Percentiles rank a stretch among this genome's conserved stretches.
Evolutionary conservation across 2,797 vertebrate genomes (phyloP).

Genomic region (Acridotheres tristis): DNA sequence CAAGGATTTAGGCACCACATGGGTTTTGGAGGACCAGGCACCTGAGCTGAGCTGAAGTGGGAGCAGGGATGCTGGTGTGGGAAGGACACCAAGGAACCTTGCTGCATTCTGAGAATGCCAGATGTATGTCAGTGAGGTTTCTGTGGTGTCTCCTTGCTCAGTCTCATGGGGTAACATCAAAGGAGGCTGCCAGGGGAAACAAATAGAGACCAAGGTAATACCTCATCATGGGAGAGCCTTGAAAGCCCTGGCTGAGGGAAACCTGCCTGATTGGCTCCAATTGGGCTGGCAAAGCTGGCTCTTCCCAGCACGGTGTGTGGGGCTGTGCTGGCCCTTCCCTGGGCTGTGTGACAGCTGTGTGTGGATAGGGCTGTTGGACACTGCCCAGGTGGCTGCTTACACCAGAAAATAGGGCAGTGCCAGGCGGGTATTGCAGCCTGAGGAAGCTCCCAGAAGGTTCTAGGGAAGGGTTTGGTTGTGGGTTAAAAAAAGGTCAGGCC

Average conservation of each 20-base stretch:
- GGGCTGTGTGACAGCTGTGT: fast-evolving
- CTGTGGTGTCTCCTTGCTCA: background rate
- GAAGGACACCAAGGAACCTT: background rate
- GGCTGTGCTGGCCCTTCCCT: background rate
- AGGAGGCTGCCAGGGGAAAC: background rate
- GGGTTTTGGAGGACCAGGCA: background rate
- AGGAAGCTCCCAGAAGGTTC: background rate
- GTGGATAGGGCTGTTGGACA: background rate
- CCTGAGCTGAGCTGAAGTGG: background rate
- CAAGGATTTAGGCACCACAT: background rate
- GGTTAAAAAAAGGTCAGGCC: background rate
- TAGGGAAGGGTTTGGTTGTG: background rate
- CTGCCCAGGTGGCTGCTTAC: background rate
- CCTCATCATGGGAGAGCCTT: background rate
- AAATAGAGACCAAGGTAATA: background rate
- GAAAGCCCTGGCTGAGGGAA: background rate
- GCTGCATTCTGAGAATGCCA: background rate
- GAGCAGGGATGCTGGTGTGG: background rate
- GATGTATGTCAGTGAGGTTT: background rate
- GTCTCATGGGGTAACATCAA: background rate
- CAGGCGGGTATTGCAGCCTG: background rate
- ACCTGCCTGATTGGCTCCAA: background rate
- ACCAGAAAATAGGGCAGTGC: background rate
- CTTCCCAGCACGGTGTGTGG: background rate
- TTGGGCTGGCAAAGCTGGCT: background rate